Percentiles rank a stretch among this genome's conserved stretches.
Evolutionary conservation across 2,113 vertebrate species (phyloP).

Genomic region (Delphinus delphis): DNA sequence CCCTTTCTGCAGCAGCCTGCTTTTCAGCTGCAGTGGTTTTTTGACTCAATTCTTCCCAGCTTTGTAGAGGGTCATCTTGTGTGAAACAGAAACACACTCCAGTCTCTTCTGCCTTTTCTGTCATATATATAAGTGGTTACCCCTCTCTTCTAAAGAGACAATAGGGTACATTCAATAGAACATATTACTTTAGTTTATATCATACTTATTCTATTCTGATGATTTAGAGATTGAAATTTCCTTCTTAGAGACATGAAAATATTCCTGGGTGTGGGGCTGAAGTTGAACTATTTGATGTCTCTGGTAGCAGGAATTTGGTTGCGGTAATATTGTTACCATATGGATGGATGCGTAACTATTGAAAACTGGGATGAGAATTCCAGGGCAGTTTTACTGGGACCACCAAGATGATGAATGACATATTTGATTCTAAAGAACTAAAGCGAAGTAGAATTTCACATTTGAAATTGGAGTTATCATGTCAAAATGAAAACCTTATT

Average conservation of each 20-base stretch:
- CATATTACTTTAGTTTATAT: background rate
- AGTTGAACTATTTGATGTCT: conserved; percentile 51
- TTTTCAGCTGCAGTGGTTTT: background rate
- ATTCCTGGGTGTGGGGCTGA: background rate
- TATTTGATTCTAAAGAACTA: conserved; percentile 52
- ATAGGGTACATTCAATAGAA: background rate
- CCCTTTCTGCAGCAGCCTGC: background rate
- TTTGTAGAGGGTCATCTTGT: background rate
- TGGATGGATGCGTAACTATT: conserved; percentile 40
- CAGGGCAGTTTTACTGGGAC: conserved; percentile 57
- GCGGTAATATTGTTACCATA: conserved; percentile 68
- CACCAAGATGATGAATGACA: conserved; percentile 70
- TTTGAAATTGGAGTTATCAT: conserved; percentile 65
- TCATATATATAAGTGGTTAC: background rate
- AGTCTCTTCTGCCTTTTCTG: background rate
- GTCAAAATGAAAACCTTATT: conserved; percentile 70
- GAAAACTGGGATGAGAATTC: conserved; percentile 61
- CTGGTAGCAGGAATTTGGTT: conserved; percentile 63
- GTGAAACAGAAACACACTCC: background rate
- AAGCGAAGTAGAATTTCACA: conserved; percentile 47
- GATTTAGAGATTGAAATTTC: conserved; percentile 24
- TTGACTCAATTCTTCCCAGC: background rate
- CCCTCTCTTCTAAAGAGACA: background rate
- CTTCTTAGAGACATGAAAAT: conserved; percentile 43
- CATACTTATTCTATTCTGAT: conserved; percentile 23